Conservation (phyloP, 92 coral and sea anemone genomes). For the Anthopleura xanthogrammica region DNA sequence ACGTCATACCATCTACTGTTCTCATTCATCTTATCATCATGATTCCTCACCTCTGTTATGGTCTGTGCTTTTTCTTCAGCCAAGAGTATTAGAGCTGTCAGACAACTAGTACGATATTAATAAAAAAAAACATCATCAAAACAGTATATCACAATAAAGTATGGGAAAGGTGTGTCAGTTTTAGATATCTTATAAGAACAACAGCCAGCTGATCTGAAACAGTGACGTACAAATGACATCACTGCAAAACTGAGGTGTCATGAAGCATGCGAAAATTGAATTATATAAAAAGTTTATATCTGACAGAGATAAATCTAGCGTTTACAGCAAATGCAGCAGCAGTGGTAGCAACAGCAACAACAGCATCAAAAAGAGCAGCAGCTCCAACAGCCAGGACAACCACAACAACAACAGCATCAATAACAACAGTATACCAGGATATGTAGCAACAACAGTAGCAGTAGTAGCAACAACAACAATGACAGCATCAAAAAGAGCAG, state of each 20-base stretch:
- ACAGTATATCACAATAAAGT: background rate
- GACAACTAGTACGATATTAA: constrained; percentile 59
- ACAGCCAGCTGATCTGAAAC: too few species aligned
- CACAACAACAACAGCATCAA: background rate
- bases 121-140: background rate
- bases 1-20: too few species aligned
- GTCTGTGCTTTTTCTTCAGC: constrained; percentile 97
- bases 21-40: too few species aligned
- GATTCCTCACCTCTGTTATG: constrained; percentile 71
- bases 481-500: background rate
- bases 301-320: too few species aligned
- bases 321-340: too few species aligned
- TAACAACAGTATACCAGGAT: too few species aligned
- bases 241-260: too few species aligned
- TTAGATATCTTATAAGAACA: background rate
- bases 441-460: background rate
- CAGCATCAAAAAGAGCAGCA: background rate
- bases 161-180: background rate
- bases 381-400: background rate
- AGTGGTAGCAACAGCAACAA: too few species aligned
- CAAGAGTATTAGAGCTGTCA: constrained; percentile 83
- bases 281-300: background rate
- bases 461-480: background rate
- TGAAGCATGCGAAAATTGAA: too few species aligned
- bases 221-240: too few species aligned